Base-by-base conservation (phyloP, 1,140 invertebrate genomes). In the Pseudomyrmex cubaensis region DNA sequence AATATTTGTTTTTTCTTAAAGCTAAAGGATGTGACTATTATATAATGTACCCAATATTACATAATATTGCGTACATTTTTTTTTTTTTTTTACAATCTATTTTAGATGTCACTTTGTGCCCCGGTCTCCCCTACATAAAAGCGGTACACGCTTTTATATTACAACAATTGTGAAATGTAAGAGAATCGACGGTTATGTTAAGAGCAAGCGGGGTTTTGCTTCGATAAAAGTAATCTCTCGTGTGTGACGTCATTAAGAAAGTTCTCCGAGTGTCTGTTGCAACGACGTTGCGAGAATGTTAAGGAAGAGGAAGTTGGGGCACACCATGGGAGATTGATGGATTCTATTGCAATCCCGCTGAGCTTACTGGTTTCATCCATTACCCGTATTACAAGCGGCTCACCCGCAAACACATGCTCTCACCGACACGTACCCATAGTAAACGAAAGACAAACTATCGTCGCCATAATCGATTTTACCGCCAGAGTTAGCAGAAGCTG, bases 361-460 rank as follows among this genome's bases (percentile, higher is more conserved):
- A 84, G 89, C 82, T 90, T 90, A 92, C 87, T 15, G 62, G 56
- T 88, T 90, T 91, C 86, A 63, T 90, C 88, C 91, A 92, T 92
- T 92, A 91, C 75, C 52, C 54, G 62, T 61, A 35, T 84, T 75
- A 61, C 64, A 76, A 54, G 67, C 61, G 73, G 46, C 76, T 20
- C 72, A 74, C 1, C 67, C 61, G 13, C 77, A 54, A 74, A 62
- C 66, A 73, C 17, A n/a, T 57, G 64, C 67, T 87, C 57, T 74
- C 67, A 70, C 4, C 44, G 48, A 66, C 63, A 35, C 35, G 35
- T 66, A 66, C 63, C 12, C 35, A 35, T 59, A 44, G 59, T 25
- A 9, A n/a, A 48, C 44, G 52, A 64, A 54, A 74, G 50, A 75
- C n/a, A 76, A 76, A 76, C 73, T 48, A 48, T 13, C 61, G 10